Percentiles rank a stretch among this genome's conserved stretches.
Conservation (phyloP, 2,113 vertebrate genomes). For the Chloropsis cyanopogon region DNA sequence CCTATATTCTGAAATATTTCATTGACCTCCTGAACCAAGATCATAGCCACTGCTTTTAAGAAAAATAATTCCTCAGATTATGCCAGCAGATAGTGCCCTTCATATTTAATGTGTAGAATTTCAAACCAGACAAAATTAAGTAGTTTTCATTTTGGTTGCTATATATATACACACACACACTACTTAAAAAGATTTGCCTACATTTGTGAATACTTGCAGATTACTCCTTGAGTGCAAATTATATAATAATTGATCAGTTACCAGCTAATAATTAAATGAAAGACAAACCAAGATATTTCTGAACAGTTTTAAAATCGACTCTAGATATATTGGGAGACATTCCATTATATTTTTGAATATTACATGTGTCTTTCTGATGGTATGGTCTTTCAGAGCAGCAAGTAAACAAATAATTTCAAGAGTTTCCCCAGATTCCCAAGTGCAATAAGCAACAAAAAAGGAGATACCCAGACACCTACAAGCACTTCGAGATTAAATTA, state of each 20-base stretch:
- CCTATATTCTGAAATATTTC: background rate
- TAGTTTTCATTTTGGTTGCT: background rate
- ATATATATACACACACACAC: background rate
- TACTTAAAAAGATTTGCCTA: background rate
- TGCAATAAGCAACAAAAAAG: background rate
- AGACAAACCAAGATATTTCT: background rate
- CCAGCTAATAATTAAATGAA: background rate
- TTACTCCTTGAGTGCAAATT: background rate
- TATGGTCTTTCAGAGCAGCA: background rate
- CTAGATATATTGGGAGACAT: background rate
- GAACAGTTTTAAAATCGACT: background rate
- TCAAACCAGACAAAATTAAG: background rate
- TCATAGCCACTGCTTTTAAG: background rate
- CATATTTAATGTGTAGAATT: background rate
- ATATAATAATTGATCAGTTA: background rate
- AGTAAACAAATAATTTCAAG: background rate
- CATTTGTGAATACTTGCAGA: background rate
- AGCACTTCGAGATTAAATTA: background rate
- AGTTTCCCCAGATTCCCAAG: background rate
- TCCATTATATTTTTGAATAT: background rate
- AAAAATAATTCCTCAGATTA: background rate
- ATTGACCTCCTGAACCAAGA: background rate
- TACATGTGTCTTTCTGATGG: background rate
- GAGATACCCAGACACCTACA: background rate
- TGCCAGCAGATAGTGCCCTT: background rate